These are phyloP conservation scores for Thalassophryne amazonica DNA, from an alignment of 2,797 vertebrate genomes.

Conservation along the genomic window DNA sequence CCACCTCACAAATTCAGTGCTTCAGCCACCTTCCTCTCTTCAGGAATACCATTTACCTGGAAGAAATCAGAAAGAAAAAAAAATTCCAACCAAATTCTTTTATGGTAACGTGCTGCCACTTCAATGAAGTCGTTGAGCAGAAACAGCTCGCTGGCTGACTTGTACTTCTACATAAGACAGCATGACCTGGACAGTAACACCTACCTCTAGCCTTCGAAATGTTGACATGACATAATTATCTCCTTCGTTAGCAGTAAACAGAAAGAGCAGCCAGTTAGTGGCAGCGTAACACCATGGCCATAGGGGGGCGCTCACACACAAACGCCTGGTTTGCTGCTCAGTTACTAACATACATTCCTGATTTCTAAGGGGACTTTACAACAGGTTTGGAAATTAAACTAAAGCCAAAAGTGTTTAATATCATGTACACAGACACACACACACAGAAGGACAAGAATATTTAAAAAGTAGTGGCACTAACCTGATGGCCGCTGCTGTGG, in stretches of 20 bases:
- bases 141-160: too few relatives aligned
- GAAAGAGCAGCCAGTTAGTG: slow-evolving; percentile 74
- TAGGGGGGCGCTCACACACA: slow-evolving; percentile 48
- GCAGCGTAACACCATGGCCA: slow-evolving; percentile 43
- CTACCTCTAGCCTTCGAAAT: slow-evolving; percentile 98
- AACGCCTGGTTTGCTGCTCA: neutral
- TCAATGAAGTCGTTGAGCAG: too few relatives aligned
- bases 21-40: slow-evolving; percentile 95
- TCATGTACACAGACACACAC: neutral
- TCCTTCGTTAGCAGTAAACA: slow-evolving; percentile 96
- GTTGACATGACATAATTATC: slow-evolving; percentile 98
- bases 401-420: too few relatives aligned
- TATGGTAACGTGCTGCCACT: too few relatives aligned
- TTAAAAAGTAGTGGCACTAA: slow-evolving; percentile 64
- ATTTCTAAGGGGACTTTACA: too few relatives aligned
- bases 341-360: too few relatives aligned
- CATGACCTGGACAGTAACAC: slow-evolving; percentile 73
- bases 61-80: slow-evolving; percentile 9
- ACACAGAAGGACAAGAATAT: neutral
- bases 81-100: too few relatives aligned
- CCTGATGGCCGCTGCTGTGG: slow-evolving; percentile 95
- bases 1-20: slow-evolving; percentile 88
- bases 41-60: slow-evolving; percentile 99
- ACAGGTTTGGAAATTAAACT: too few relatives aligned
- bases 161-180: too few relatives aligned